These are phyloP conservation scores for Onychomys arenicola DNA, from an alignment of 2,797 vertebrate species.

Conservation along the genomic window DNA sequence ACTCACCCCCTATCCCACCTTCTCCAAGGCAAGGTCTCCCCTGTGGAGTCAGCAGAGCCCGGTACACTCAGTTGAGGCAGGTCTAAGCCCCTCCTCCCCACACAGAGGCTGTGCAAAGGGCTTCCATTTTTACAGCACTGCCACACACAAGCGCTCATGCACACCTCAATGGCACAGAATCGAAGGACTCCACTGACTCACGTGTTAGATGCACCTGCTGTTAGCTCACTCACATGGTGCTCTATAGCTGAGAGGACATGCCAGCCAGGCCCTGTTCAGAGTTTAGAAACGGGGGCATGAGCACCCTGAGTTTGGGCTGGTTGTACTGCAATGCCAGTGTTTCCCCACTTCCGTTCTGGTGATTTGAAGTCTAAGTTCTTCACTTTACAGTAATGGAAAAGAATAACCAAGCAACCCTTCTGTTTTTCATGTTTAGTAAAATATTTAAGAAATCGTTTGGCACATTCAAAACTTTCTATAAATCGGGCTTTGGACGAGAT, in stretches of 20 bases:
- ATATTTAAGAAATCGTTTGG: background rate
- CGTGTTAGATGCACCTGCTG: background rate
- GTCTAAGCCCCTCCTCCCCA: too few species aligned
- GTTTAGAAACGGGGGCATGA: background rate
- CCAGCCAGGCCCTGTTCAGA: background rate
- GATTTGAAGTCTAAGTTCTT: background rate
- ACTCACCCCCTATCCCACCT: too few species aligned
- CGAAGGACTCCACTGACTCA: background rate
- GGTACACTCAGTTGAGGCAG: too few species aligned
- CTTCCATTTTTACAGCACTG: background rate
- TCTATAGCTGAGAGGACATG: fast-evolving
- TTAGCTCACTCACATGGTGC: background rate
- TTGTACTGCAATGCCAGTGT: too few species aligned
- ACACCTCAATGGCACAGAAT: background rate
- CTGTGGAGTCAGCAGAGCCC: too few species aligned
- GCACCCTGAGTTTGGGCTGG: background rate
- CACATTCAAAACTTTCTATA: background rate
- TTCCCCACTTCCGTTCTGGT: too few species aligned
- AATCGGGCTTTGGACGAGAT: background rate
- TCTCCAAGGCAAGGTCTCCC: too few species aligned
- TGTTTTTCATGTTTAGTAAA: background rate
- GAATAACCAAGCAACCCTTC: background rate
- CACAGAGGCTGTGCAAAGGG: too few species aligned
- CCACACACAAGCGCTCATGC: background rate
- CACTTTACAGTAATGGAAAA: background rate